A percentile compares a stretch with the other conserved stretches of the same genome.
These are phyloP conservation scores for Helicoverpa armigera DNA, from an alignment of 1,140 invertebrate genomes.

Conservation along the genomic window DNA sequence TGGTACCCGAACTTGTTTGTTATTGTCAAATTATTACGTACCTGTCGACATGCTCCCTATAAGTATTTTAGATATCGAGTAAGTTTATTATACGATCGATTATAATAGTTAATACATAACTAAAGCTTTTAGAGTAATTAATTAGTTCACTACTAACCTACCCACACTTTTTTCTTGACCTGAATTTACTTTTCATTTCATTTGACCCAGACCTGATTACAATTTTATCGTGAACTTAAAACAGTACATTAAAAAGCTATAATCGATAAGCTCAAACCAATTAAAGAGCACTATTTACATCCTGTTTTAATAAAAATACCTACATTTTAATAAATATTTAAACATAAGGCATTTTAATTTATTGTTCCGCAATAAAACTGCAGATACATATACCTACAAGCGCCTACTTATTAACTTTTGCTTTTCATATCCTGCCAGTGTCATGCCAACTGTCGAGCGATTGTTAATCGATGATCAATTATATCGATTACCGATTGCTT, in stretches of 20 bases:
- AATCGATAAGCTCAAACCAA: not conserved
- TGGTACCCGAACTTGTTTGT: slow-evolving; percentile 19
- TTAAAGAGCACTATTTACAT: not conserved
- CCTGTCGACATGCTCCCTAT: not conserved
- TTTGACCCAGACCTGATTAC: not conserved
- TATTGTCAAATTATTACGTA: slow-evolving; percentile 13
- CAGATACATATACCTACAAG: too few species aligned
- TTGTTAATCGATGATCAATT: slow-evolving; percentile 35
- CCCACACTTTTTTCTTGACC: not conserved
- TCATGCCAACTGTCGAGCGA: not conserved
- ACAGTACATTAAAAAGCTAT: slow-evolving; percentile 2
- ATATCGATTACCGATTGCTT: slow-evolving; percentile 20
- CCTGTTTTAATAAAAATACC: not conserved
- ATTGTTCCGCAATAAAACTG: not conserved
- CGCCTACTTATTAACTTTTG: not conserved
- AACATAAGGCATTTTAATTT: not conserved
- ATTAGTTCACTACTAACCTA: not conserved
- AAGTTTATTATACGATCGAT: too few species aligned
- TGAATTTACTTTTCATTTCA: not conserved
- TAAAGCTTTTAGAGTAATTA: too few species aligned
- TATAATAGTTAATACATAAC: too few species aligned
- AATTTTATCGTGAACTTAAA: not conserved
- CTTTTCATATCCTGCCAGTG: slow-evolving; percentile 18
- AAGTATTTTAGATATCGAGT: too few species aligned
- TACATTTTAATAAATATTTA: not conserved